Evolutionary conservation across 1,140 invertebrate species (phyloP), one percentile per base, ranked within the genome.

Genomic region (Heliconius hermathena): DNA sequence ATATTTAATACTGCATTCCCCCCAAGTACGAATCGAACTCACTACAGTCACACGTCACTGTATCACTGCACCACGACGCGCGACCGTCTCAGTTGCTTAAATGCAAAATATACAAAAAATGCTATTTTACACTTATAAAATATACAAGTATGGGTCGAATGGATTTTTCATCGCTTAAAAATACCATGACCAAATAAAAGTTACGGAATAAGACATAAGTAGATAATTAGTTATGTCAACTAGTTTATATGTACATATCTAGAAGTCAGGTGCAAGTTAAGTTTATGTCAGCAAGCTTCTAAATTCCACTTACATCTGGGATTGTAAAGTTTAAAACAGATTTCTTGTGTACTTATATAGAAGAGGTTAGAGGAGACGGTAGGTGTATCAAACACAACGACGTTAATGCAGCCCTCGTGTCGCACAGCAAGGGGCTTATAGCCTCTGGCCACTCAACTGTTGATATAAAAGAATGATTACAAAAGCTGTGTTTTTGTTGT

Each of bases 341-440:
- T 66, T 36, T 70, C 4, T 76, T 41, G 13, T 46, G 60, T 76
- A 70, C 20, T 70, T 70, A 75, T 75, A 73, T 73, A 38, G 49
- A 84, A 46, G 52, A 81, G 73, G 76, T 60, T 71, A 70, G 46
- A 73, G 81, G 76, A 78, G 49, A 57, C 57, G 41, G 77, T 78
- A 75, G 77, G 74, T 46, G n/a, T 66, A 66, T 85, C 82, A 87
- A 86, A 89, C 87, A 87, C 81, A 82, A 84, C 83, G 57, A 84
- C 82, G 82, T 76, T 93, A 93, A 93, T 90, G 90, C 86, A 75
- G 73, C 78, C 84, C 78, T 78, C 86, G 46, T 91, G 90, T 92
- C 77, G 84, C 89, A 6, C 91, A 87, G 87, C 88, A 75, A 75
- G 91, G 78, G 82, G 86, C 82, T 84, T 85, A 90, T 87, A 82